Evolutionary conservation across 2,113 vertebrate genomes (phyloP).

Genomic region (Notothenia coriiceps): DNA sequence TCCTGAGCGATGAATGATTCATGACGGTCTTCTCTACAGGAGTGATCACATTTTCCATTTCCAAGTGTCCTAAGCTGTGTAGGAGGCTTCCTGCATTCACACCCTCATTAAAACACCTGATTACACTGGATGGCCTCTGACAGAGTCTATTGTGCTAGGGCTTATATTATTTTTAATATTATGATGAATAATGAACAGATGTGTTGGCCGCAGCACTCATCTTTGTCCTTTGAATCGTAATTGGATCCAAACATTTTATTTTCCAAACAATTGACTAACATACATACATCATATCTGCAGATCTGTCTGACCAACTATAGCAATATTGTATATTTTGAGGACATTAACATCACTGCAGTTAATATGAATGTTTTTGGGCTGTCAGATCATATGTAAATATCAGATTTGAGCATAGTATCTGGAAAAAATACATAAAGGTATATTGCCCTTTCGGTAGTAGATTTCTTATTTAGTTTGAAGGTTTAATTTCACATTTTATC

Average conservation of each 20-base stretch:
- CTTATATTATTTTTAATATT: slow-evolving; percentile 44
- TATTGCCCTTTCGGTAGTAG: no score
- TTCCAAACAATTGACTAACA: neutral
- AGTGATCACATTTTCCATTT: slow-evolving; percentile 42
- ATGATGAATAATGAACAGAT: slow-evolving; percentile 39
- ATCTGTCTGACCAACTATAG: neutral
- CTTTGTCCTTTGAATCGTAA: slow-evolving; percentile 3
- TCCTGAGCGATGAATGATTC: slow-evolving; percentile 48
- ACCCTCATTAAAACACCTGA: slow-evolving; percentile 64
- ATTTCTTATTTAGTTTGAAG: no score
- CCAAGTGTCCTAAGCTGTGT: slow-evolving; percentile 28
- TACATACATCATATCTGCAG: neutral
- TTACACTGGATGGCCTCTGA: slow-evolving; percentile 50
- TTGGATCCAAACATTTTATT: neutral
- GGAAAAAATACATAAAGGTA: no score
- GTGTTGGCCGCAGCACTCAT: neutral
- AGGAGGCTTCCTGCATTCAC: slow-evolving; percentile 31
- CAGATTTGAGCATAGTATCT: no score
- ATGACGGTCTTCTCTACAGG: slow-evolving; percentile 20
- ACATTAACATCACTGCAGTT: neutral
- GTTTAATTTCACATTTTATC: no score
- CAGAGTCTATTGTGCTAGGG: slow-evolving; percentile 17
- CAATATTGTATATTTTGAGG: neutral
- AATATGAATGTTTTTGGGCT: neutral
- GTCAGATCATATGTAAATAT: no score